Conservation (phyloP, 2,888 invertebrate genomes). For the Tipula unca region DNA sequence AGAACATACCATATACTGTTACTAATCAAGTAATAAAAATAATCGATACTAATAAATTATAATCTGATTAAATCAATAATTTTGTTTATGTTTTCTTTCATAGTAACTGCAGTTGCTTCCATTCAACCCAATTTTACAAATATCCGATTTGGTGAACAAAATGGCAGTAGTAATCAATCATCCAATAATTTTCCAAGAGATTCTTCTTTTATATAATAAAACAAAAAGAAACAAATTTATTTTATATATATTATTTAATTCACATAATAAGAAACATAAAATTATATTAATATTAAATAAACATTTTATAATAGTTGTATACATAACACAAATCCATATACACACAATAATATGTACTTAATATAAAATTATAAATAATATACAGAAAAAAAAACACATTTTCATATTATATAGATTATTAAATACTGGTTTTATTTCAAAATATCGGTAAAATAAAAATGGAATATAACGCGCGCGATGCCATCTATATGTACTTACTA, state of each 20-base stretch:
- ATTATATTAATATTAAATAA: not conserved
- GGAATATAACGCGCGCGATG: too few species aligned
- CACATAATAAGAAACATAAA: not conserved
- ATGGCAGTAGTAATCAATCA: not conserved
- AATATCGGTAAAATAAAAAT: too few species aligned
- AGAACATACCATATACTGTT: not conserved
- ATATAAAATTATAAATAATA: conserved; percentile 8
- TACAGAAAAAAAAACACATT: not conserved
- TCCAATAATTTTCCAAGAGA: not conserved
- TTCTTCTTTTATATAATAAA: not conserved
- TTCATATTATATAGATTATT: not conserved
- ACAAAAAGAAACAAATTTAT: not conserved
- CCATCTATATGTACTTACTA: too few species aligned
- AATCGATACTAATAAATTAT: too few species aligned
- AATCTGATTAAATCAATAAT: not conserved
- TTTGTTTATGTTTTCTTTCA: not conserved
- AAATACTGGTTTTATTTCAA: not conserved
- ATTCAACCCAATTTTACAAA: not conserved
- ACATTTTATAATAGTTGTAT: not conserved
- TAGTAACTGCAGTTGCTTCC: not conserved
- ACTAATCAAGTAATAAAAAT: not conserved
- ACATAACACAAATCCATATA: not conserved
- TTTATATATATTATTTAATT: not conserved
- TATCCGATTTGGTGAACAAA: not conserved
- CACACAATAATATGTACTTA: not conserved